phyloP scores from a whole-genome alignment of 2,797 vertebrate species.

The Pantherophis vulpinus region DNA sequence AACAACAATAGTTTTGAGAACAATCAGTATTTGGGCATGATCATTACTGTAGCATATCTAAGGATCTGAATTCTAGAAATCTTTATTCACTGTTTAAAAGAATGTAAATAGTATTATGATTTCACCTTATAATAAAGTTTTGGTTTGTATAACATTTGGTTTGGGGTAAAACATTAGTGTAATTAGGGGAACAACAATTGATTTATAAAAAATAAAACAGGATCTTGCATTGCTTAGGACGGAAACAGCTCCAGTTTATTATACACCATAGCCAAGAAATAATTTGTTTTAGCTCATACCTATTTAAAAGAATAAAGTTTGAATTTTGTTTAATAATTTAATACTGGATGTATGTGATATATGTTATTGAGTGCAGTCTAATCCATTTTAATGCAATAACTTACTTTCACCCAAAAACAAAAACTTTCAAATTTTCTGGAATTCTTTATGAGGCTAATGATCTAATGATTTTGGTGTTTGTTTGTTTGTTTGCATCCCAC shows the following conservation, averaged over 20 bases:
- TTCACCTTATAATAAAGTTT: background rate
- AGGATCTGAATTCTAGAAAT: background rate
- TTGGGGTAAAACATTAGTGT: background rate
- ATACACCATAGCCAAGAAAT: background rate
- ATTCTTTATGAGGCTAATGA: background rate
- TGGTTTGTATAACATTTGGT: background rate
- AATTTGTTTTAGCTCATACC: background rate
- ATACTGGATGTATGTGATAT: background rate
- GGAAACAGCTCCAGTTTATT: background rate
- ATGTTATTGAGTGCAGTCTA: background rate
- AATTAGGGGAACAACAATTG: background rate
- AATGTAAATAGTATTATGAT: background rate
- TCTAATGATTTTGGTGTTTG: background rate
- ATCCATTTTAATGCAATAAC: background rate
- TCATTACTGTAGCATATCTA: background rate
- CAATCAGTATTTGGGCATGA: background rate
- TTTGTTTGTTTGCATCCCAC: background rate
- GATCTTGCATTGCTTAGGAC: background rate
- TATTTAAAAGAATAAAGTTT: background rate
- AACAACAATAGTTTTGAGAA: background rate
- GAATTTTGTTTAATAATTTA: background rate
- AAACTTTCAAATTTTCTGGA: background rate
- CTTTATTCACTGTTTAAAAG: background rate
- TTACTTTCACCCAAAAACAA: background rate
- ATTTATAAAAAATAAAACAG: background rate